Evolutionary conservation across 2,113 vertebrate genomes (phyloP).

Genomic region (Thamnophis sirtalis): DNA sequence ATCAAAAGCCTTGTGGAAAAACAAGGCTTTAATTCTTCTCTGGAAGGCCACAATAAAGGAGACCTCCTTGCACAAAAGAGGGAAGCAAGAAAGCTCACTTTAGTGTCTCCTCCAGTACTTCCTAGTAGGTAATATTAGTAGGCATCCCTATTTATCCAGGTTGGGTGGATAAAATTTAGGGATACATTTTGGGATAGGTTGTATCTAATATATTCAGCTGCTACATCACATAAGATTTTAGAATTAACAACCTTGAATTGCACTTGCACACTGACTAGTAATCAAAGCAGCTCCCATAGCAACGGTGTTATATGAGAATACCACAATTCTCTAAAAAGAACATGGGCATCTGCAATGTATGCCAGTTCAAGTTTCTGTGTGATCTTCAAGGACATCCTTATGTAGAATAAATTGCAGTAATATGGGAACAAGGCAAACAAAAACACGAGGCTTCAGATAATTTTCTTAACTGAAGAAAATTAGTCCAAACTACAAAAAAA

Average conservation of each 20-base stretch:
- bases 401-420: background rate
- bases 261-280: background rate
- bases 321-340: background rate
- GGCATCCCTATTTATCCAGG: background rate
- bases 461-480: background rate
- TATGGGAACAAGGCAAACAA: background rate
- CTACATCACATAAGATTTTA: background rate
- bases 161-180: background rate
- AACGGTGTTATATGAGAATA: background rate
- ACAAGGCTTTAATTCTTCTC: background rate
- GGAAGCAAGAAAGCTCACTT: background rate
- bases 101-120: background rate
- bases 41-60: background rate
- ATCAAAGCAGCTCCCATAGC: background rate
- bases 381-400: background rate
- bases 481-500: background rate
- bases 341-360: background rate
- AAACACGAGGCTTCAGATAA: background rate
- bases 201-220: background rate
- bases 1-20: background rate
- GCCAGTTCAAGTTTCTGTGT: background rate
- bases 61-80: background rate
- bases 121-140: background rate
- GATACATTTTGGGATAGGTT: background rate
- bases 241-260: background rate